Evolutionary conservation across 2,888 invertebrate species (phyloP), one percentile per base, ranked within the genome.

Genomic region (Melipona beecheii): DNA sequence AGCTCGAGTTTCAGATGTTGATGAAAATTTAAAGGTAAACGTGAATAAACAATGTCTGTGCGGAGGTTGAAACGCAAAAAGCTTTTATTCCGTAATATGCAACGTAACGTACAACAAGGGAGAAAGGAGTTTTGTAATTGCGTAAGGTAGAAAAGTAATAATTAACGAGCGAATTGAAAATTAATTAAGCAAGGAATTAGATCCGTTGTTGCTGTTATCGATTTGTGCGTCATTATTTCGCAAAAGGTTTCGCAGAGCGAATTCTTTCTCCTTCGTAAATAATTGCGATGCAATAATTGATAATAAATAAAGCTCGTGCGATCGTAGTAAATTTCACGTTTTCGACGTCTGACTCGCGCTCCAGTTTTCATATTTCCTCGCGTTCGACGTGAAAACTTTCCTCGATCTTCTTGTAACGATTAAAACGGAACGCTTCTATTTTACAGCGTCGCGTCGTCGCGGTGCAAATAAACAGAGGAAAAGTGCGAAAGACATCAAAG

Each of bases 361-460:
- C 17, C 17, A 60, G 27, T 60, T 60, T 17, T 17, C 17, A 4
- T 27, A 17, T 17, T 2, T 24, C 9, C 17, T 27, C 17, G 27
- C 13, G 19, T 27, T 3, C 43, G 24, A 17, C 24, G 6, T 27
- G 24, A 19, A 1, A 27, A 60, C 17, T 60, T 2, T 1, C 9
- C 17, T 60, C 60, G 60, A 19, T 24, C 27, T 60, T 60, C 60
- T 70, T 80, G 49, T 56, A 73, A 62, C 60, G 43, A 72, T 60
- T 24, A n/a, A 72, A 79, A 60, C 62, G 31, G n/a, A 52, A 54
- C 27, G 21, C 36, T 74, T 79, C 43, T n/a, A 13, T 64, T 17
- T 52, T 43, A 43, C 43, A 24, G 69, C 69, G 62, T 72, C 74
- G 66, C 50, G 64, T 68, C 75, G 52, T 75, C 68, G 54, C 6